Evolutionary conservation across 2,113 vertebrate genomes (phyloP).

Genomic region (Colius striatus): DNA sequence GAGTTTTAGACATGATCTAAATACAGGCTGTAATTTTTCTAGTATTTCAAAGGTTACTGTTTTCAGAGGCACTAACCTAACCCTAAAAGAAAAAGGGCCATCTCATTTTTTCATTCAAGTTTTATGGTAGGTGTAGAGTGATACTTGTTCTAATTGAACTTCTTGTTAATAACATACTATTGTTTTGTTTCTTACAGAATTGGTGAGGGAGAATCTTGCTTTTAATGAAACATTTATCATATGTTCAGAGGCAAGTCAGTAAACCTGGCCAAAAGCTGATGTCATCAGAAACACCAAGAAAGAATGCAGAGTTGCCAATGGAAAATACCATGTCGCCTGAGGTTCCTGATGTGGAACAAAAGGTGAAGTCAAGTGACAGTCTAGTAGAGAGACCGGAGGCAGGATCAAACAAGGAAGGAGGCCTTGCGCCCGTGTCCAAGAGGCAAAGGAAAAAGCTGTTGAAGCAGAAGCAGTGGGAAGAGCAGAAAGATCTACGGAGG

Average conservation of each 20-base stretch:
- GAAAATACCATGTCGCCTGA: neutral
- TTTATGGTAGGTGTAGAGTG: neutral
- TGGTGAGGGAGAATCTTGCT: neutral
- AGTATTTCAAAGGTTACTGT: neutral
- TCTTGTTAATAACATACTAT: neutral
- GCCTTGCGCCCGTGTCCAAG: conserved; percentile 81
- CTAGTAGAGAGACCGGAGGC: neutral
- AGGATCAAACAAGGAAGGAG: neutral
- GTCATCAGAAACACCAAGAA: conserved; percentile 41
- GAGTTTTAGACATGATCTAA: neutral
- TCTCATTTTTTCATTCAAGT: neutral
- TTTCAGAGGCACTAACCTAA: neutral
- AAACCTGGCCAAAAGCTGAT: neutral
- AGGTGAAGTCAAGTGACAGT: neutral
- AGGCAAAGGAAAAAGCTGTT: conserved; percentile 89
- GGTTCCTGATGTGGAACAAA: conserved; percentile 10
- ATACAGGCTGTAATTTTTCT: neutral
- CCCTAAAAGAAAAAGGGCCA: neutral
- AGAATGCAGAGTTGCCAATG: neutral
- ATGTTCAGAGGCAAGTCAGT: neutral
- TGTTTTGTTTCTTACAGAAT: neutral
- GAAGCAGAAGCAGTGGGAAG: conserved; percentile 94
- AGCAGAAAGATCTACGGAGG: conserved; percentile 90
- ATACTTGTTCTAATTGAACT: neutral
- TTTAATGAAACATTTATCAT: neutral